Evolutionary conservation across 2,113 vertebrate genomes (phyloP).

Genomic region (Telmatochromis sp.): DNA sequence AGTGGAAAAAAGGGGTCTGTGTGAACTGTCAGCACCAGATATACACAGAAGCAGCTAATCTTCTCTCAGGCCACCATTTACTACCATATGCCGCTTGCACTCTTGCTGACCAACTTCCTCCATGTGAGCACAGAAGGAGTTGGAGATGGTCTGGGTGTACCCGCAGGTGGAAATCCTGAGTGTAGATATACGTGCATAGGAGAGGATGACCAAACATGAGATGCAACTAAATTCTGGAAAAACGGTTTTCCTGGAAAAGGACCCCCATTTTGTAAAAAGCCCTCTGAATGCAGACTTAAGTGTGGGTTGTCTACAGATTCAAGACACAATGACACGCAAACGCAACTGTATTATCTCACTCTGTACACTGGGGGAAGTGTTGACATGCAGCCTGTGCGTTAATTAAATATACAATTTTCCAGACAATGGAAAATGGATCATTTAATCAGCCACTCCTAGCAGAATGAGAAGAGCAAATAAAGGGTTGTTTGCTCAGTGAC

Average conservation of each 20-base stretch:
- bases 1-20: slow-evolving; percentile 69
- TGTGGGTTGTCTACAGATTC: background rate
- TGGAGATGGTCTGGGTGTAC: slow-evolving; percentile 35
- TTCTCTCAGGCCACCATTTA: slow-evolving; percentile 50
- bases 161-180: slow-evolving; percentile 57
- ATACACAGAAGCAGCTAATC: slow-evolving; percentile 65
- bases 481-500: slow-evolving; percentile 69
- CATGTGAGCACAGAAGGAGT: slow-evolving; percentile 9
- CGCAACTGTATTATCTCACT: slow-evolving; percentile 46
- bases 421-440: slow-evolving; percentile 64
- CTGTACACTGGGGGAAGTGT: slow-evolving; percentile 28
- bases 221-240: slow-evolving; percentile 33
- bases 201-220: slow-evolving; percentile 24
- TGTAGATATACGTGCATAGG: slow-evolving; percentile 30
- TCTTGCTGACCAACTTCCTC: slow-evolving; percentile 63
- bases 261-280: background rate
- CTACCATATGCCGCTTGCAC: slow-evolving; percentile 57
- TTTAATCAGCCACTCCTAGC: slow-evolving; percentile 59
- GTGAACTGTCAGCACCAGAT: slow-evolving; percentile 77
- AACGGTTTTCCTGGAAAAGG: slow-evolving; percentile 20
- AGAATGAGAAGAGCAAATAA: slow-evolving; percentile 58
- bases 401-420: slow-evolving; percentile 55
- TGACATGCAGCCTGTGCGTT: slow-evolving; percentile 44
- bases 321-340: slow-evolving; percentile 11
- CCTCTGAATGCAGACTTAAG: slow-evolving; percentile 2